Conservation (phyloP, 2,113 vertebrate species). For the Haemorhous mexicanus region DNA sequence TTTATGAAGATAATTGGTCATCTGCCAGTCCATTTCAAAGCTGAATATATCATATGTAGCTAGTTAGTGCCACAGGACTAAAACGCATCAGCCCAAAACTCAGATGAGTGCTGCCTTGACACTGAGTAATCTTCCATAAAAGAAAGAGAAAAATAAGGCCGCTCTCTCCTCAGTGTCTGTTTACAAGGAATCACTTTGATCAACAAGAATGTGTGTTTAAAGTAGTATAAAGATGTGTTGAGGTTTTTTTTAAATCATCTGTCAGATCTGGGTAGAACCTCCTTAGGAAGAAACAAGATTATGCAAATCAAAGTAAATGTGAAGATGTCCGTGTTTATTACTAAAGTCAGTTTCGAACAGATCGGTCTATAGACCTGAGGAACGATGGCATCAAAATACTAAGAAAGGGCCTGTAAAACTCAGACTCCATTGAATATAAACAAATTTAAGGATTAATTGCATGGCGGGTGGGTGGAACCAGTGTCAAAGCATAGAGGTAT, state of each 20-base stretch:
- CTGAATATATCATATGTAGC: not conserved
- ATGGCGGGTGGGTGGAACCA: not conserved
- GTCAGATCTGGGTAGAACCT: not conserved
- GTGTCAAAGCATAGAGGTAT: not conserved
- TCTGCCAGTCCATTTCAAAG: not conserved
- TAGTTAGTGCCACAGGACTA: not conserved
- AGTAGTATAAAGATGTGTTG: not conserved
- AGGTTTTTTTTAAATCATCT: not conserved
- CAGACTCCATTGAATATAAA: not conserved
- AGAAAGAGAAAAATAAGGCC: not conserved
- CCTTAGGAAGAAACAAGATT: not conserved
- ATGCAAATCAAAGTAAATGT: not conserved
- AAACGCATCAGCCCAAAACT: not conserved
- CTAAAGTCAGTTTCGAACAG: not conserved
- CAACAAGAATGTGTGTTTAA: not conserved
- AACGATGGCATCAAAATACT: not conserved
- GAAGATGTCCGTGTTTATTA: not conserved
- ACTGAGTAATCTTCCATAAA: not conserved
- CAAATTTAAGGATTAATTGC: not conserved
- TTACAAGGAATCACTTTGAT: not conserved
- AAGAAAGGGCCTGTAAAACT: not conserved
- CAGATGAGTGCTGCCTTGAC: not conserved
- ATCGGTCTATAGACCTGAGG: not conserved
- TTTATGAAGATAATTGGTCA: not conserved
- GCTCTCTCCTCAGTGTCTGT: not conserved